Percentiles rank a stretch among this genome's conserved stretches.
These are phyloP conservation scores for Papilio protenor DNA, from an alignment of 2,888 invertebrate species.

Conservation along the genomic window DNA sequence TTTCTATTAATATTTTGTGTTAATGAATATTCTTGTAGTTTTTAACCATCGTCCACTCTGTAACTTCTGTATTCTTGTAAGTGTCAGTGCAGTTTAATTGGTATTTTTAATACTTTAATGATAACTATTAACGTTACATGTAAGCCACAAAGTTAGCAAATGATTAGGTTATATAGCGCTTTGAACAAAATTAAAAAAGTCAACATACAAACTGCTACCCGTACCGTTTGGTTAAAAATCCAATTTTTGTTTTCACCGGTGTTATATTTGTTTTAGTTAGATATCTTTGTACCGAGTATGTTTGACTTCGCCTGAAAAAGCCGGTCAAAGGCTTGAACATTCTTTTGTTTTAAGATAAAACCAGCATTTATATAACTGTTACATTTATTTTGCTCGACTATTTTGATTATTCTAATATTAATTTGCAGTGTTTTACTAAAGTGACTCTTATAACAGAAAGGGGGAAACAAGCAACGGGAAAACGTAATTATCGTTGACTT, in stretches of 20 bases:
- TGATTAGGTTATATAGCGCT: too few species aligned
- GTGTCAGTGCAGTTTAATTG: too few species aligned
- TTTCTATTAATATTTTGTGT: not conserved
- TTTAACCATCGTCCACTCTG: not conserved
- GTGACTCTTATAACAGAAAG: too few species aligned
- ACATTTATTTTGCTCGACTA: not conserved
- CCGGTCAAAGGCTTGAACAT: not conserved
- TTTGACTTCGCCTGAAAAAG: conserved; percentile 5
- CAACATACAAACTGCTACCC: not conserved
- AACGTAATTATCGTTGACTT: not conserved
- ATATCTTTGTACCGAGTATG: not conserved
- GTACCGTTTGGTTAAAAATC: not conserved
- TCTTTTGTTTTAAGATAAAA: conserved; percentile 15
- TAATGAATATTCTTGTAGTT: not conserved
- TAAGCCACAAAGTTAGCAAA: too few species aligned
- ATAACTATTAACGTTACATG: too few species aligned
- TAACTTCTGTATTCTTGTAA: too few species aligned
- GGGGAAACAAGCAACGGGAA: too few species aligned
- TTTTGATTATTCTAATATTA: not conserved
- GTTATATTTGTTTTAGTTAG: not conserved
- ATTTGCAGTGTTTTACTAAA: not conserved
- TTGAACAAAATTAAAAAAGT: not conserved
- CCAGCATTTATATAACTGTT: not conserved
- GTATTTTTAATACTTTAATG: too few species aligned
- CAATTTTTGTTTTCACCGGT: not conserved